phyloP scores from a whole-genome alignment of 2,888 invertebrate genomes.

The Eilema depressum region DNA sequence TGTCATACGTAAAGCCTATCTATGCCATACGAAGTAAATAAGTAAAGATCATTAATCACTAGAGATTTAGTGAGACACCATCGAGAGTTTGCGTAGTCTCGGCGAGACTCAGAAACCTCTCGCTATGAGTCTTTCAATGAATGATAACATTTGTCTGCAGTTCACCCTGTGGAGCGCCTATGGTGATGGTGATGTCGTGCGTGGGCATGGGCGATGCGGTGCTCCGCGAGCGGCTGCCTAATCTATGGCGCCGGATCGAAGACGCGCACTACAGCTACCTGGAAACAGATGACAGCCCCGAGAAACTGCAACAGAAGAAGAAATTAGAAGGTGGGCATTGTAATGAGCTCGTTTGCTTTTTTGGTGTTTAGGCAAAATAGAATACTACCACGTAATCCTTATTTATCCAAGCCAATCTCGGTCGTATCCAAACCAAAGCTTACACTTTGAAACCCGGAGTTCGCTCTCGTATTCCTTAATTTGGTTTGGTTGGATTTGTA shows the following conservation, averaged over 20 bases:
- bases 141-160: conserved; percentile 22
- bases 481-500: too few relatives aligned
- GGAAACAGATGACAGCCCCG: conserved; percentile 92
- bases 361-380: background rate
- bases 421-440: too few relatives aligned
- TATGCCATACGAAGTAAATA: too few relatives aligned
- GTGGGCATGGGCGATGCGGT: conserved; percentile 82
- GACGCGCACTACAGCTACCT: conserved; percentile 92
- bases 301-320: conserved; percentile 91
- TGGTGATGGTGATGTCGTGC: conserved; percentile 80
- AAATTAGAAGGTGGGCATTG: conserved; percentile 90
- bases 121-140: background rate
- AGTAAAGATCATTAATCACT: too few relatives aligned
- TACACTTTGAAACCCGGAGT: too few relatives aligned
- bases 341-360: background rate
- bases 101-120: background rate
- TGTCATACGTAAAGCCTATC: too few relatives aligned
- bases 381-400: background rate
- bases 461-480: too few relatives aligned
- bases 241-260: conserved; percentile 91
- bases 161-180: conserved; percentile 34
- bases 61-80: too few relatives aligned
- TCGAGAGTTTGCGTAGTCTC: too few relatives aligned
- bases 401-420: too few relatives aligned
- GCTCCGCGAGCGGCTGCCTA: conserved; percentile 87